phyloP scores from a whole-genome alignment of 1,140 invertebrate genomes.

The Melitaea cinxia region DNA sequence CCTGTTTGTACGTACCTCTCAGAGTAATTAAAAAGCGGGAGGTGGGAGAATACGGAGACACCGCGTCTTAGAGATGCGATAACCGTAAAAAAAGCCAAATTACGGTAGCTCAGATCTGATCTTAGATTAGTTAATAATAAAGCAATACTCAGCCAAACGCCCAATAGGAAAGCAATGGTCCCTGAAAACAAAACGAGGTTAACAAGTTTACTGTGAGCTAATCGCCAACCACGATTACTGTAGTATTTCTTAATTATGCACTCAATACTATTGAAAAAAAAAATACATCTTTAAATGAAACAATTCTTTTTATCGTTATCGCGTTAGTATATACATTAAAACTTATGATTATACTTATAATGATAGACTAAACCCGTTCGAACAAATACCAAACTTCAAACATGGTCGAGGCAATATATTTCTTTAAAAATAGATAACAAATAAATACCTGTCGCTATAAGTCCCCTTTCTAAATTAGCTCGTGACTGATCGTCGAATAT shows the following conservation, averaged over 20 bases:
- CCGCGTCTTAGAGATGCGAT: conserved; percentile 43
- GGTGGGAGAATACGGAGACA: conserved; percentile 36
- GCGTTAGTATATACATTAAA: background rate
- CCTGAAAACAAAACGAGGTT: conserved; percentile 47
- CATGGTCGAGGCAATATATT: background rate
- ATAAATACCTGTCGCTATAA: conserved; percentile 49
- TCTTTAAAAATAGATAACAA: background rate
- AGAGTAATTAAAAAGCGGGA: conserved; percentile 38
- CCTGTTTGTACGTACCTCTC: conserved; percentile 42
- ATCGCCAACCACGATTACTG: no score
- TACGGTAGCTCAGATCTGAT: conserved; percentile 56
- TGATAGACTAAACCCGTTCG: background rate
- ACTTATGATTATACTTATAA: background rate
- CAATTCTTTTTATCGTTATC: no score
- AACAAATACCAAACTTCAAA: background rate
- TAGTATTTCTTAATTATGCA: no score
- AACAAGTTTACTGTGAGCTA: no score
- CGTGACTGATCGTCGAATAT: conserved; percentile 49
- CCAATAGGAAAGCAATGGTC: conserved; percentile 41
- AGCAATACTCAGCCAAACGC: conserved; percentile 47
- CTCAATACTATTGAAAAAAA: no score
- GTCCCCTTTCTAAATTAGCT: conserved; percentile 43
- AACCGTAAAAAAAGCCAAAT: conserved; percentile 54
- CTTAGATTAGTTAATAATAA: conserved; percentile 50
- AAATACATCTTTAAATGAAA: no score